Percentiles rank a stretch among this genome's conserved stretches.
Evolutionary conservation across 2,888 invertebrate species (phyloP).

Genomic region (Rugalucina vietnamica): DNA sequence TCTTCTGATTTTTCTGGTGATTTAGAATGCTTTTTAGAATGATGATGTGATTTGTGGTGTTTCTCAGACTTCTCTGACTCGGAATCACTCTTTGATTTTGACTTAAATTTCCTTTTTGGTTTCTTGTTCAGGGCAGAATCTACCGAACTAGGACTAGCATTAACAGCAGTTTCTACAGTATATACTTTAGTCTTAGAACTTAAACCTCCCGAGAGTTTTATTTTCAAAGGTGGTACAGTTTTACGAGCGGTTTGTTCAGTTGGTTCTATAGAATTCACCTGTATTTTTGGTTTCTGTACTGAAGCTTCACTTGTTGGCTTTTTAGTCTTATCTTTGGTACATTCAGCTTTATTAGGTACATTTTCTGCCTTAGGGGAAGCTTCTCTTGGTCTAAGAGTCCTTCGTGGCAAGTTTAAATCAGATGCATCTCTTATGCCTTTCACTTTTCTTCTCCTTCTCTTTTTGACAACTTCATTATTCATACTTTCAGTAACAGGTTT

Average conservation of each 20-base stretch:
- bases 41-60: constrained; percentile 34
- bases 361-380: no score
- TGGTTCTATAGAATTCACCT: no score
- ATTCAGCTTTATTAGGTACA: background rate
- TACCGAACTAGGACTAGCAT: constrained; percentile 12
- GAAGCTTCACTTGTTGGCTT: no score
- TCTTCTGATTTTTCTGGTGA: constrained; percentile 41
- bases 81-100: constrained; percentile 44
- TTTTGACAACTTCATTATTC: no score
- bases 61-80: constrained; percentile 59
- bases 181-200: constrained; percentile 52
- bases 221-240: constrained; percentile 63
- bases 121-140: constrained; percentile 29
- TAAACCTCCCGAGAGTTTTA: constrained; percentile 52
- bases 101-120: constrained; percentile 27
- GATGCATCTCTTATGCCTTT: no score
- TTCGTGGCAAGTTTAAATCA: no score
- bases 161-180: constrained; percentile 44
- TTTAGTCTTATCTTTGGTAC: no score
- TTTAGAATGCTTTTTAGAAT: constrained; percentile 42
- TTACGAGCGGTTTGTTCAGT: constrained; percentile 60
- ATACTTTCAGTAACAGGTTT: no score
- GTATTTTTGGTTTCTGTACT: no score
- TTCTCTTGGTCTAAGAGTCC: no score
- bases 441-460: no score